Evolutionary conservation across 2,113 vertebrate genomes (phyloP), one percentile per base, ranked within the genome.

Genomic region (Archilochus colubris): DNA sequence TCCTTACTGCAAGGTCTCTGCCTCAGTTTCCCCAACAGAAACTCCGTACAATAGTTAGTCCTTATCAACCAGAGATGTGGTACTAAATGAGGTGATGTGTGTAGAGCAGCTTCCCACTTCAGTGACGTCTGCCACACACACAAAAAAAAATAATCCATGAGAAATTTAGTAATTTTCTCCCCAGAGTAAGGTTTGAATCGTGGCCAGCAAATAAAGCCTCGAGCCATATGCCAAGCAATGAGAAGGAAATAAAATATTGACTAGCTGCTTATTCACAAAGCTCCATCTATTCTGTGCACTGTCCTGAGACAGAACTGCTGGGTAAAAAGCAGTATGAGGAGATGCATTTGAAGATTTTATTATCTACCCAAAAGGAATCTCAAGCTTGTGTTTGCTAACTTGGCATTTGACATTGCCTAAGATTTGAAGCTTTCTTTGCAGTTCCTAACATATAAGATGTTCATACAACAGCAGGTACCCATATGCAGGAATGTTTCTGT

Each of bases 171-270:
- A 3, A 53, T 85, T 85, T 89, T 76, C 27, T 36, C 51, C 86
- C 51, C 38, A 59, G 51, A 53, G 31, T 0, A 36, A 48, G 20
- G 72, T 67, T 86, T 93, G 92, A 83, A 75, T 55, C 51, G 18
- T 67, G 55, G 74, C 79, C 79, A 96, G 44, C 20, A 80, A 91
- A 77, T 59, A 88, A 92, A 90, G 64, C 80, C 68, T 92, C 57
- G 16, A 94, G 53, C 53, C 53, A 83, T 70, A 86, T 57, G 57
- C 76, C 68, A 68, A 94, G 84, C 66, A 92, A 82, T 23, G 33
- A 75, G 80, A 84, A 89, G 64, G 57, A 86, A 94, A 86, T 88
- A 93, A 88, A 96, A 83, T 86, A 91, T 63, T 86, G 92, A 90
- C 86, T 67, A 80, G 51, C 43, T 86, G 57, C 57, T 93, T 94